A percentile compares a stretch with the other conserved stretches of the same genome.
Evolutionary conservation across 1,140 invertebrate genomes (phyloP).

Genomic region (Drosophila lacteicornis): DNA sequence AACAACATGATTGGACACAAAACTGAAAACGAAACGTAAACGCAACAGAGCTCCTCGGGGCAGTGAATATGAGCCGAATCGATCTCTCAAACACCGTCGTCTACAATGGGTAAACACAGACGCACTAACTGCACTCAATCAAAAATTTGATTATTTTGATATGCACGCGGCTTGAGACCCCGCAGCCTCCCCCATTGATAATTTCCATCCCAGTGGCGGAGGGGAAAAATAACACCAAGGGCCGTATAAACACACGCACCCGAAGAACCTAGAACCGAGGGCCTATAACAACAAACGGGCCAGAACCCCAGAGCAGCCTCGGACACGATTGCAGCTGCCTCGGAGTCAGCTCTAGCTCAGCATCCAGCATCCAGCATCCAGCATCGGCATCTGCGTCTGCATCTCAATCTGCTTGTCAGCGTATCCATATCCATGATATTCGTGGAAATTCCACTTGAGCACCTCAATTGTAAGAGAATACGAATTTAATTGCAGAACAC

Average conservation of each 20-base stretch:
- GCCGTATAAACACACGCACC: slow-evolving; percentile 55
- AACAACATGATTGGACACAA: slow-evolving; percentile 83
- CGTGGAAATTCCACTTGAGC: slow-evolving; percentile 78
- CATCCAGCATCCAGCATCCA: slow-evolving; percentile 6
- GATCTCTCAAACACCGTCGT: slow-evolving; percentile 23
- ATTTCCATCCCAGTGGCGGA: slow-evolving; percentile 27
- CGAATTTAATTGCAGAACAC: slow-evolving; percentile 82
- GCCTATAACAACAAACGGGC: slow-evolving; percentile 67
- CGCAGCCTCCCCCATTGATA: slow-evolving; percentile 62
- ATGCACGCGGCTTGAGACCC: slow-evolving; percentile 72
- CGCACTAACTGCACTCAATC: slow-evolving; percentile 82
- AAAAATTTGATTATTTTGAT: slow-evolving; percentile 84
- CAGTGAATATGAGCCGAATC: slow-evolving; percentile 34
- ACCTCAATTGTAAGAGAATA: slow-evolving; percentile 81
- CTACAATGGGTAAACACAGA: slow-evolving; percentile 71
- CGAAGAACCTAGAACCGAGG: slow-evolving; percentile 37
- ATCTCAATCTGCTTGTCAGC: slow-evolving; percentile 81
- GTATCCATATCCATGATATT: slow-evolving; percentile 80
- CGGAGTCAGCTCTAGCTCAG: slow-evolving; percentile 11
- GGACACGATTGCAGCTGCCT: slow-evolving; percentile 44
- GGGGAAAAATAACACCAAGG: slow-evolving; percentile 27
- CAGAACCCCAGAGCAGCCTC: slow-evolving; percentile 34
- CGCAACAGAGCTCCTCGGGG: slow-evolving; percentile 50
- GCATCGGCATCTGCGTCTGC: slow-evolving; percentile 62
- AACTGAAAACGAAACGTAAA: slow-evolving; percentile 50